Base-by-base conservation (phyloP, 1,140 invertebrate species). In the Nymphalis io region DNA sequence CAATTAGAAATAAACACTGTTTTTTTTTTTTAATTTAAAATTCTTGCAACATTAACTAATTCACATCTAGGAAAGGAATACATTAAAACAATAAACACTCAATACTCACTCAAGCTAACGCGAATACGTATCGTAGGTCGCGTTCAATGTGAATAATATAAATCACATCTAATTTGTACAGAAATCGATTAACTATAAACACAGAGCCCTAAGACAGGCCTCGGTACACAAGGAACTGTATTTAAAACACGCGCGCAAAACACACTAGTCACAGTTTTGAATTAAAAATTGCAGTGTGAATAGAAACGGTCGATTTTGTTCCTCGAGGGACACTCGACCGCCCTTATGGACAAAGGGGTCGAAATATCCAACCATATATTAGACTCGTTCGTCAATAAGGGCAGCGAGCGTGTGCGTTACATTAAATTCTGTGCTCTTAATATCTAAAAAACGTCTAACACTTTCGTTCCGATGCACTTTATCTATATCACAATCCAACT, bases 261-360 rank as follows among this genome's bases (percentile, higher is more conserved):
- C 85, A 89, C 87, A 89, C 85, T 86, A 83, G 82, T 84, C 85
- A 87, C 76, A 84, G 84, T 85, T 89, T 89, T 87, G 75, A 76
- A 75, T 83, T 79, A 87, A 89, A 88, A 87, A 85, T 89, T 84
- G 84, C 78, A 82, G 85, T 89, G 87, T 89, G 84, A 82, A 72
- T 73, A 69, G 65, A 72, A 70, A 84, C 80, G 79, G 73, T 81
- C 74, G 74, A 74, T 78, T 55, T 21, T 75, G 74, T 73, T 70
- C 75, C 61, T 53, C 38, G 63, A 20, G 44, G 42, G 23, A 40
- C 77, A 72, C 83, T 87, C 85, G 73, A 33, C 71, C 66, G 73
- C 77, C 73, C 78, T 83, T 82, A 77, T 42, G 44, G 72, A 76
- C 73, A 60, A 69, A 48, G 33, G 68, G n/a, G 51, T 16, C 21